Evolutionary conservation across 2,797 vertebrate genomes (phyloP).

Genomic region (Loris lydekkerianus): DNA sequence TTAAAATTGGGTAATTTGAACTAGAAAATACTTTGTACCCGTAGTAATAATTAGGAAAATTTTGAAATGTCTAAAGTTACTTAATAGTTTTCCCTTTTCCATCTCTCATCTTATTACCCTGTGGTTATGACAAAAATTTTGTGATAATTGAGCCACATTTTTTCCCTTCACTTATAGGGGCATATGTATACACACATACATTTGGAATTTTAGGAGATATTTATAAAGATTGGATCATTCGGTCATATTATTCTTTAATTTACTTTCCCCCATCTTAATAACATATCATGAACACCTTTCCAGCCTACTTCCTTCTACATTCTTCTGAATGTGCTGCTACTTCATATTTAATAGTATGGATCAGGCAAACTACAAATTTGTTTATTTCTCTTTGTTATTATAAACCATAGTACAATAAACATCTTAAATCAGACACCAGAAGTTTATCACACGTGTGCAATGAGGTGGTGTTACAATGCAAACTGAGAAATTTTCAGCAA

Average conservation of each 20-base stretch:
- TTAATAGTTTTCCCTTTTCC: not conserved
- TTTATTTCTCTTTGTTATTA: constrained; percentile 22
- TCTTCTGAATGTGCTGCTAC: not conserved
- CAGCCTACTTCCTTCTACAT: not conserved
- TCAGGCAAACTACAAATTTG: not conserved
- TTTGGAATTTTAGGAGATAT: constrained; percentile 16
- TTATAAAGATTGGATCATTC: not conserved
- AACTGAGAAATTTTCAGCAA: not conserved
- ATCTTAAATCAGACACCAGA: not conserved
- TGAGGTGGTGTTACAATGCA: not conserved
- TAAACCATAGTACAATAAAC: not conserved
- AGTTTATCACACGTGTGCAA: not conserved
- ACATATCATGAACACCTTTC: not conserved
- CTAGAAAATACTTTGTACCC: not conserved
- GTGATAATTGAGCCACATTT: not conserved
- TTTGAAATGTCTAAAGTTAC: not conserved
- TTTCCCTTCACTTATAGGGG: not conserved
- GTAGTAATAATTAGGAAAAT: constrained; percentile 23
- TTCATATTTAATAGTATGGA: not conserved
- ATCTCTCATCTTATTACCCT: not conserved
- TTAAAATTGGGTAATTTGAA: constrained; percentile 40
- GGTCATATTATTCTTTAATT: not conserved
- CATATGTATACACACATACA: not conserved
- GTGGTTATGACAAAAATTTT: constrained; percentile 21
- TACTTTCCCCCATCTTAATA: not conserved